These are phyloP conservation scores for Acanthosepion pharaonis DNA, from an alignment of 2,888 invertebrate genomes.

Conservation along the genomic window DNA sequence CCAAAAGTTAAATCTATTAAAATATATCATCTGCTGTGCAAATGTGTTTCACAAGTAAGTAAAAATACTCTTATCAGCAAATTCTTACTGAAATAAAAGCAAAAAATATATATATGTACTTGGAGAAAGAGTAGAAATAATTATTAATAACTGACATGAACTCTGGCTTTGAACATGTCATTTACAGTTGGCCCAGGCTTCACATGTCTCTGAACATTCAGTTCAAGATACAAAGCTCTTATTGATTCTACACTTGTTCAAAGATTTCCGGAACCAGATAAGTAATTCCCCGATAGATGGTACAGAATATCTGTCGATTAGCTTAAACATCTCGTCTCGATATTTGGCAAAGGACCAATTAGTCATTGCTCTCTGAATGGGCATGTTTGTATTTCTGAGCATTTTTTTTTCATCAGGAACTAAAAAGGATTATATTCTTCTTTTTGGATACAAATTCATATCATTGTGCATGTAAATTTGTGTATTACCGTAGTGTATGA, in stretches of 20 bases:
- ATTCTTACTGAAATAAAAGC: neutral
- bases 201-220: slow-evolving; percentile 2
- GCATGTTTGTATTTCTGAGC: neutral
- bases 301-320: slow-evolving; percentile 8
- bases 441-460: too few species aligned
- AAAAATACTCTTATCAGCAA: neutral
- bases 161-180: slow-evolving; percentile 21
- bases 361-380: neutral
- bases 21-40: neutral
- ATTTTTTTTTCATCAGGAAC: neutral
- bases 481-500: too few species aligned
- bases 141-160: neutral
- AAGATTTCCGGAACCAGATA: slow-evolving; percentile 10
- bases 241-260: slow-evolving; percentile 13
- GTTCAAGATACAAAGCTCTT: neutral
- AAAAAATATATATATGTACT: neutral
- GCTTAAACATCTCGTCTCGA: neutral
- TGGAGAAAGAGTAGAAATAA: neutral
- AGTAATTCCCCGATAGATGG: neutral
- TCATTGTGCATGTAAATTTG: too few species aligned
- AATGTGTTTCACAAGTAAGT: too few species aligned
- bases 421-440: too few species aligned
- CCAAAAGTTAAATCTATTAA: neutral
- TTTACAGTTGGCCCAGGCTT: neutral
- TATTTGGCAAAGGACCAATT: neutral